These are phyloP conservation scores for Scortum barcoo DNA, from an alignment of 2,113 vertebrate species.

Conservation along the genomic window DNA sequence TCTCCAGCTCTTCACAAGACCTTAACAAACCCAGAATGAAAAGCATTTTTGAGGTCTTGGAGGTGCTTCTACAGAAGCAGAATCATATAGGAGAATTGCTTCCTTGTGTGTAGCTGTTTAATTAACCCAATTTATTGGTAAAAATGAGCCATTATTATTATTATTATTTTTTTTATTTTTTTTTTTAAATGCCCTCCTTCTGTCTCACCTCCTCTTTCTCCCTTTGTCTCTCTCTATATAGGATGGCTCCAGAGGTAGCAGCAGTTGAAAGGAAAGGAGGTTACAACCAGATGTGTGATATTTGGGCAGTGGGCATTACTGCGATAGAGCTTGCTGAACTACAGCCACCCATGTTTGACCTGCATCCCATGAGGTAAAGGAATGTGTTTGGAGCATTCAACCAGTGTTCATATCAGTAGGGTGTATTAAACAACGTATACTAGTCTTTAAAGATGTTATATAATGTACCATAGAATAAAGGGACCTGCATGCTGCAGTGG, in stretches of 20 bases:
- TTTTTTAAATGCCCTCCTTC: not conserved
- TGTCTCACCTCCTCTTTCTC: not conserved
- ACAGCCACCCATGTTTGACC: slow-evolving; percentile 98
- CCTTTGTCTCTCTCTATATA: slow-evolving; percentile 58
- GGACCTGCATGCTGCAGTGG: not conserved
- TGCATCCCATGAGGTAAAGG: slow-evolving; percentile 97
- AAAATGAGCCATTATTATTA: not conserved
- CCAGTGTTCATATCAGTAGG: not conserved
- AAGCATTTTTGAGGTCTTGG: not conserved
- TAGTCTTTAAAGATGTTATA: not conserved
- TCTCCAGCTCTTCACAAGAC: not conserved
- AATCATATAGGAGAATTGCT: not conserved
- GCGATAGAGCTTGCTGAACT: slow-evolving; percentile 98
- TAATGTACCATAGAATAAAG: not conserved
- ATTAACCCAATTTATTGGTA: not conserved
- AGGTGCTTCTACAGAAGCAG: not conserved
- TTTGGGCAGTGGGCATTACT: slow-evolving; percentile 98
- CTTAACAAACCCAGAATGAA: not conserved
- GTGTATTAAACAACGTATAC: not conserved
- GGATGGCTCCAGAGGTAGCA: slow-evolving; percentile 99
- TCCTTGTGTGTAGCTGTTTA: slow-evolving; percentile 1
- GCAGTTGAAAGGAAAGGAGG: slow-evolving; percentile 99
- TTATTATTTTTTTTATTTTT: not conserved
- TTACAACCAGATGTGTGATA: slow-evolving; percentile 98
- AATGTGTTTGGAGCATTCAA: not conserved